These are phyloP conservation scores for Philypnodon macrostomus DNA, from an alignment of 2,797 vertebrate species.

Conservation along the genomic window DNA sequence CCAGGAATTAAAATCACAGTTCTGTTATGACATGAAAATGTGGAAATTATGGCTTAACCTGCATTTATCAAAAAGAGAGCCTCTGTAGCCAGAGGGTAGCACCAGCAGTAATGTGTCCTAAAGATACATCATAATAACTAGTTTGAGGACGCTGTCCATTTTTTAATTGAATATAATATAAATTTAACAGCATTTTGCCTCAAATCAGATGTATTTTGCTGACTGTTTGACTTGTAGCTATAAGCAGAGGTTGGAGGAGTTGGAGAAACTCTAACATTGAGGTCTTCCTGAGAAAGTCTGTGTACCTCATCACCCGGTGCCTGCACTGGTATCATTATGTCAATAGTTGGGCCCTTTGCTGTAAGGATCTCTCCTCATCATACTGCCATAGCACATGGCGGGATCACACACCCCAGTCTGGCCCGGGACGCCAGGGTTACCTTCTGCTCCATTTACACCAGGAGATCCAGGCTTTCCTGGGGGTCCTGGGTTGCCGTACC, in stretches of 20 bases:
- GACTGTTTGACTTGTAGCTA: constrained; percentile 34
- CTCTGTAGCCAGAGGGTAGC: constrained; percentile 1
- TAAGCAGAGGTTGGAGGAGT: constrained; percentile 79
- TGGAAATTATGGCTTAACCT: neutral
- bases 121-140: constrained; percentile 2
- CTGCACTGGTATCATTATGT: constrained; percentile 51
- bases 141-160: neutral
- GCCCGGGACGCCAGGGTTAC: constrained; percentile 84
- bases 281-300: constrained; percentile 90
- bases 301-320: constrained; percentile 62
- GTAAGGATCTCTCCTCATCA: constrained; percentile 88
- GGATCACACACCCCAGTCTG: constrained; percentile 90
- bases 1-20: constrained; percentile 53
- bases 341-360: constrained; percentile 97
- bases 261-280: constrained; percentile 74
- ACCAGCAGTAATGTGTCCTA: neutral
- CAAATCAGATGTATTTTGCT: constrained; percentile 26
- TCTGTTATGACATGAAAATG: constrained; percentile 24
- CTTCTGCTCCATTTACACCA: constrained; percentile 85
- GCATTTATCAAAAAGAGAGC: neutral
- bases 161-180: constrained; percentile 18
- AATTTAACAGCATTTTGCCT: constrained; percentile 8
- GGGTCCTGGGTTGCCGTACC: constrained; percentile 83
- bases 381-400: constrained; percentile 87
- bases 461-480: constrained; percentile 84